These are phyloP conservation scores for Hetaerina titia DNA, from an alignment of 2,888 invertebrate genomes.

Conservation along the genomic window DNA sequence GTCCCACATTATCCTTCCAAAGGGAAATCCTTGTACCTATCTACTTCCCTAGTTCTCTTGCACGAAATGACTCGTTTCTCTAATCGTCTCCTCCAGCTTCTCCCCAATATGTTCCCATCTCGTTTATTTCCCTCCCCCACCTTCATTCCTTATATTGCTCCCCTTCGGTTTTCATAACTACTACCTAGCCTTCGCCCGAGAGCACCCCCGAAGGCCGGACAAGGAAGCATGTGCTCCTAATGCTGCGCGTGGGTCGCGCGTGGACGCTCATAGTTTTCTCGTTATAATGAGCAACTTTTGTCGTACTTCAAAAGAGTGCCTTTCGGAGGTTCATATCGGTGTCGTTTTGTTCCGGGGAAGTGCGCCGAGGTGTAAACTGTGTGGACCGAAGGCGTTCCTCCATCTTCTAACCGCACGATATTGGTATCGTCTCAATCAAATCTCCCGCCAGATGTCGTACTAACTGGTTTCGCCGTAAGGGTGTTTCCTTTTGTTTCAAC, in stretches of 20 bases:
- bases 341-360: background rate
- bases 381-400: background rate
- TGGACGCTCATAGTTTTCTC: background rate
- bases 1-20: background rate
- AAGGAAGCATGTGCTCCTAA: background rate
- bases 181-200: background rate
- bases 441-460: background rate
- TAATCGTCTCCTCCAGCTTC: background rate
- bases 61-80: background rate
- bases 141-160: slow-evolving; percentile 8
- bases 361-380: background rate
- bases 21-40: no score
- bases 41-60: no score
- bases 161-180: slow-evolving; percentile 23
- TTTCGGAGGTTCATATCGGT: background rate
- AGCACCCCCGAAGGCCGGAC: background rate
- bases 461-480: background rate
- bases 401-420: background rate
- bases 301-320: background rate
- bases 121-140: slow-evolving; percentile 1
- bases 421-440: slow-evolving; percentile 55
- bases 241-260: background rate
- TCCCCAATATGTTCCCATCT: slow-evolving; percentile 33
- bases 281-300: slow-evolving; percentile 29
- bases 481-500: background rate